Evolutionary conservation across 1,140 invertebrate genomes (phyloP).

Genomic region (Trichomalopsis sarcophagae): DNA sequence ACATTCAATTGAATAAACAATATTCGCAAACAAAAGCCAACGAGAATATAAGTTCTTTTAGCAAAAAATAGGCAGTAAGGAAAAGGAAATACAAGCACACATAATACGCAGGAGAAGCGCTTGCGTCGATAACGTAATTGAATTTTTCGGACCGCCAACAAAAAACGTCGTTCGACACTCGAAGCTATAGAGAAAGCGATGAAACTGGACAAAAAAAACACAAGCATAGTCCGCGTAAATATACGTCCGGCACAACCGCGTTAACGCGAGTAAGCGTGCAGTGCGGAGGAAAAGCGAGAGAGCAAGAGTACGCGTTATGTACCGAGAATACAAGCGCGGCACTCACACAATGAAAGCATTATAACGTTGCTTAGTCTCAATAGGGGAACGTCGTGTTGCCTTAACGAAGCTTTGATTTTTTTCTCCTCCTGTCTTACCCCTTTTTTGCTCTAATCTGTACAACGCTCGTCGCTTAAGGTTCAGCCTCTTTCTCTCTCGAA

Average conservation of each 20-base stretch:
- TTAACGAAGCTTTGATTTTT: slow-evolving; percentile 47
- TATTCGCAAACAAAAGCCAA: neutral
- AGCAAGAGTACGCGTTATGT: neutral
- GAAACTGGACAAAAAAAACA: slow-evolving; percentile 9
- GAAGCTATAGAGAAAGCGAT: neutral
- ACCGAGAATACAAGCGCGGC: neutral
- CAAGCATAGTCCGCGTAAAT: neutral
- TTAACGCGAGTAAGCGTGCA: slow-evolving; percentile 10
- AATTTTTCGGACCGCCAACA: slow-evolving; percentile 27
- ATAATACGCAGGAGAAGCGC: neutral
- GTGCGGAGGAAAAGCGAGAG: no score
- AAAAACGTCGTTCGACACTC: slow-evolving; percentile 26
- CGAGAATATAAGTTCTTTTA: neutral
- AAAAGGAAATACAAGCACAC: neutral
- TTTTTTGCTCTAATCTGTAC: neutral
- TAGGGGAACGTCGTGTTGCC: slow-evolving; percentile 23
- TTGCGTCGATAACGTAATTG: slow-evolving; percentile 31
- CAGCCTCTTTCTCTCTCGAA: neutral
- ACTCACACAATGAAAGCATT: slow-evolving; percentile 13
- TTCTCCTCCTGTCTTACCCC: slow-evolving; percentile 3
- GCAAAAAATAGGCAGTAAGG: neutral
- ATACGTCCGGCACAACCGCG: slow-evolving; percentile 20
- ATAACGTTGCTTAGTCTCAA: slow-evolving; percentile 52
- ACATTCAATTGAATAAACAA: no score
- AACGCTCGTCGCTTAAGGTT: slow-evolving; percentile 12